A percentile compares a stretch with the other conserved stretches of the same genome.
Evolutionary conservation across 2,888 invertebrate species (phyloP).

Genomic region (Apoda limacodes): DNA sequence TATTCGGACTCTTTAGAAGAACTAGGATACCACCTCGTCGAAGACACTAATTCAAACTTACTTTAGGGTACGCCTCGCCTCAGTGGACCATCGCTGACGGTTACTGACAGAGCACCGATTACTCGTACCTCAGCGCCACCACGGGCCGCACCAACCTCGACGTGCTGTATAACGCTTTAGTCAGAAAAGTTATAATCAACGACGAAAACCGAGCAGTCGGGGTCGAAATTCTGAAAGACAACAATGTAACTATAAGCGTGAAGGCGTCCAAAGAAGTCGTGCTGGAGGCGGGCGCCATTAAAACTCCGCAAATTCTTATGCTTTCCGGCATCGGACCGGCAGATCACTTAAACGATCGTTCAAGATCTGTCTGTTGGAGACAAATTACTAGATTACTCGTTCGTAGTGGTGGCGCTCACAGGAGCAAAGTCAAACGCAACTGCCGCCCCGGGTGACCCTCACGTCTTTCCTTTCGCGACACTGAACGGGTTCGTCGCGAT

Average conservation of each 20-base stretch:
- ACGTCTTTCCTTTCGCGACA: constrained; percentile 17
- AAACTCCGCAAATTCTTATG: constrained; percentile 32
- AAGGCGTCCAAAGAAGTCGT: constrained; percentile 30
- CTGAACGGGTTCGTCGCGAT: constrained; percentile 21
- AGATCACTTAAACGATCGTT: constrained; percentile 25
- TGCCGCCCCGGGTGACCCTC: constrained; percentile 10
- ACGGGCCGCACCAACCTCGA: constrained; percentile 25
- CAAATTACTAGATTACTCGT: constrained; percentile 29
- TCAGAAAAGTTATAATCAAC: constrained; percentile 28
- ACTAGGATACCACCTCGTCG: constrained; percentile 26
- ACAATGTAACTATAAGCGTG: constrained; percentile 18
- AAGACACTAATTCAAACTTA: constrained; percentile 29
- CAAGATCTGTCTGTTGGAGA: constrained; percentile 31
- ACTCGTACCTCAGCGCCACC: constrained; percentile 24
- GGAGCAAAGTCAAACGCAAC: constrained; percentile 11
- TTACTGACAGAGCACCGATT: constrained; percentile 29
- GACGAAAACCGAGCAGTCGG: constrained; percentile 27
- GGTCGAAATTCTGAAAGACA: constrained; percentile 20
- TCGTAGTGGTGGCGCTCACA: constrained; percentile 13
- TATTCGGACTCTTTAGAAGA: constrained; percentile 30
- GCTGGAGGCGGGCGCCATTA: constrained; percentile 30
- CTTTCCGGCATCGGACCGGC: constrained; percentile 34
- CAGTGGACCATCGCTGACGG: constrained; percentile 26
- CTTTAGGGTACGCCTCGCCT: constrained; percentile 28
- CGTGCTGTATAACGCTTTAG: constrained; percentile 27